These are phyloP conservation scores for Ailuropoda melanoleuca DNA, from an alignment of 2,113 vertebrate species.

Conservation along the genomic window DNA sequence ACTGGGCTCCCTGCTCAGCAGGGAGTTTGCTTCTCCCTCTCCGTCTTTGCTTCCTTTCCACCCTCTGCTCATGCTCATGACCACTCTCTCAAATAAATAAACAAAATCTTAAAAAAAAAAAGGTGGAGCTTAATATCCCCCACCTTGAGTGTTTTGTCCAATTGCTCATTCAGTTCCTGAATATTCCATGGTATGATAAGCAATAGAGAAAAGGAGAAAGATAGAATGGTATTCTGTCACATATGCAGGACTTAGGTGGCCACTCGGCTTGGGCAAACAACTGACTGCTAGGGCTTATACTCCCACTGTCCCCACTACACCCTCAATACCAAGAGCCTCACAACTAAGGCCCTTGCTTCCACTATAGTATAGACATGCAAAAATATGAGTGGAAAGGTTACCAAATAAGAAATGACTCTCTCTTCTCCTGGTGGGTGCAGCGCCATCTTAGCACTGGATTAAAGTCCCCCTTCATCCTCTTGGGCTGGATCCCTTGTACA, in stretches of 20 bases:
- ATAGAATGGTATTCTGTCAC: background rate
- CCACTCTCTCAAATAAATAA: background rate
- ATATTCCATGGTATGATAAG: background rate
- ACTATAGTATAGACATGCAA: background rate
- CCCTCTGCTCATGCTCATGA: background rate
- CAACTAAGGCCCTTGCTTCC: background rate
- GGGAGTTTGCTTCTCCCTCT: background rate
- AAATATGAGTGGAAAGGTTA: fast-evolving
- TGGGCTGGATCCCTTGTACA: background rate
- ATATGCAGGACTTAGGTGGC: background rate
- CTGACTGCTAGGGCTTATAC: fast-evolving
- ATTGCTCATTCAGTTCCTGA: background rate
- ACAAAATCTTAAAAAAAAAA: background rate
- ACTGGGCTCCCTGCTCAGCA: background rate
- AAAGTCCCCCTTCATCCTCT: background rate
- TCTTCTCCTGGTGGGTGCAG: background rate
- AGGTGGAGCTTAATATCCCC: background rate
- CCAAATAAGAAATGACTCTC: background rate
- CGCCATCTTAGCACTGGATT: no score
- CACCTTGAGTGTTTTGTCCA: background rate
- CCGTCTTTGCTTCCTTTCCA: background rate
- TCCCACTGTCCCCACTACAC: fast-evolving
- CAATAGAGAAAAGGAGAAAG: background rate
- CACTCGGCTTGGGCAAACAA: no score
- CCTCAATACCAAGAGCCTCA: background rate